Evolutionary conservation across 2,797 vertebrate species (phyloP), one percentile per base, ranked within the genome.

Genomic region (Passerculus sandwichensis): DNA sequence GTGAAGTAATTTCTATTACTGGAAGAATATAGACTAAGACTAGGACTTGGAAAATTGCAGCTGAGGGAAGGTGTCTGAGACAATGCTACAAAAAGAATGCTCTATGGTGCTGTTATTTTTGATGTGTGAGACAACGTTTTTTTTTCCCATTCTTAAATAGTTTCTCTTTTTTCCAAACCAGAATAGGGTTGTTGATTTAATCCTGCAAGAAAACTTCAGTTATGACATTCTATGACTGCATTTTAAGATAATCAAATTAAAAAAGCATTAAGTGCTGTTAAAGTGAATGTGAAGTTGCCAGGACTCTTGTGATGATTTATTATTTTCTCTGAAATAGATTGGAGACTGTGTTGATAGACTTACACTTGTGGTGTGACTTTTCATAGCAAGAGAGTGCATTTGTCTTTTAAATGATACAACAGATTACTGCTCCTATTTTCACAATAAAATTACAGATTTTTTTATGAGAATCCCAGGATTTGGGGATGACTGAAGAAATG

Each of bases 241-340:
- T 75, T 95, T 89, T 74, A 57, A 82, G 42, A 75, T 18, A 81
- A 78, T 88, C 8, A 30, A 81, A 85, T 92, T 92, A 51, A 94
- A 84, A 91, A 91, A n/a, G 11, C 66, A 89, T 79, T 71, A 85
- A n/a, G 38, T 1, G 1, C 53, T 91, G 32, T 60, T 88, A 79
- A 86, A 95, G 27, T n/a, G 34, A 70, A 82, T 71, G 29, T 42
- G 67, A 91, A 81, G 88, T 70, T 88, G 15, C 30, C 7, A 45
- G 44, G 23, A 74, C 27, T 73, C 27, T 60, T 65, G 25, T 47
- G 45, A 53, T 87, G 19, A 73, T 65, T 80, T 85, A n/a, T 62
- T 88, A 64, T 67, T 76, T 59, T 42, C 23, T 53, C 85, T 86
- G 36, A 76, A 94, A 88, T 26, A 50, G 40, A 88, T 88, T 89